Conservation (phyloP, 2,797 vertebrate species). For the Sebastes hubbsi region DNA sequence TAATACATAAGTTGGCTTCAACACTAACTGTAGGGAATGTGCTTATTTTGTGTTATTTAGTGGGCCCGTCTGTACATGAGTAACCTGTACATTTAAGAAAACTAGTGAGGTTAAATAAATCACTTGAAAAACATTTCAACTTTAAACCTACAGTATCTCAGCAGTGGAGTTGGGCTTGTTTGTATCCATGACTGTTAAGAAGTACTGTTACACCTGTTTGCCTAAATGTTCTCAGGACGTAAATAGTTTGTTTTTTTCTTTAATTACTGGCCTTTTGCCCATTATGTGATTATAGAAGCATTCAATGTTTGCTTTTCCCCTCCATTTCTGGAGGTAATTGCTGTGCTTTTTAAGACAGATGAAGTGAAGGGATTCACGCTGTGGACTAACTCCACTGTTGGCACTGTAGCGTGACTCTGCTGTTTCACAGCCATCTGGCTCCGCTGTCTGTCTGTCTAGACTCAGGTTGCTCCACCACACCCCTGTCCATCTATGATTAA, state of each 20-base stretch:
- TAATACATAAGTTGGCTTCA: background rate
- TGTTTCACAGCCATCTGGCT: conserved; percentile 66
- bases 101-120: background rate
- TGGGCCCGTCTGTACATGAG: background rate
- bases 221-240: background rate
- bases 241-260: background rate
- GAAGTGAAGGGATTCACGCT: conserved; percentile 39
- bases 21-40: background rate
- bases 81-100: conserved; percentile 4
- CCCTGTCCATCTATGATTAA: conserved; percentile 32
- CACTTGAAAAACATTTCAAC: background rate
- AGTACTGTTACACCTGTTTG: conserved; percentile 6
- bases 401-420: conserved; percentile 45
- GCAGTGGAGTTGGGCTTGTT: background rate
- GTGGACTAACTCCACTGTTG: conserved; percentile 41
- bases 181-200: background rate
- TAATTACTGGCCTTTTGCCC: conserved; percentile 5
- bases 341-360: conserved; percentile 44
- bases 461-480: conserved; percentile 23
- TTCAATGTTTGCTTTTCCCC: conserved; percentile 12
- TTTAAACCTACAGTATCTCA: background rate
- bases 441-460: conserved; percentile 37
- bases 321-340: conserved; percentile 30
- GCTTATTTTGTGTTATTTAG: background rate
- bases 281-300: conserved; percentile 5